Conservation (phyloP, 2,113 vertebrate genomes). For the Percopsis transmontana region DNA sequence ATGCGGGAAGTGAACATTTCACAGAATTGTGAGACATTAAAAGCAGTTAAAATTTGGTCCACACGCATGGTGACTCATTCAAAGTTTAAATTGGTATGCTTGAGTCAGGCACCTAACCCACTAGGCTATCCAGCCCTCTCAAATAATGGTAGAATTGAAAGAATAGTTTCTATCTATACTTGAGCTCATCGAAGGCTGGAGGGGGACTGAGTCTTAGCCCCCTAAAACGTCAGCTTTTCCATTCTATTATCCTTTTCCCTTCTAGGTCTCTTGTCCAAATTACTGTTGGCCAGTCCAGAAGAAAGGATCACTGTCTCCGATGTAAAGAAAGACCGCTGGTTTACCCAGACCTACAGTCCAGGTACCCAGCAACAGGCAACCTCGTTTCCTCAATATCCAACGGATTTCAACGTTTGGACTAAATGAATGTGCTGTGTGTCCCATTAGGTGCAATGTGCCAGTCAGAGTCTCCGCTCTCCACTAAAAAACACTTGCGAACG, state of each 20-base stretch:
- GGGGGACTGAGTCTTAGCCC: too few species aligned
- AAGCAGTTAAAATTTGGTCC: too few species aligned
- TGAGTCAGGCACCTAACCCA: too few species aligned
- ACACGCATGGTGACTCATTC: too few species aligned
- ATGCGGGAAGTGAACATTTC: too few species aligned
- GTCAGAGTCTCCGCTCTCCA: slow-evolving; percentile 21
- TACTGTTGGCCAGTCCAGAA: slow-evolving; percentile 83
- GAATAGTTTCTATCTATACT: too few species aligned
- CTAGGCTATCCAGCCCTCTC: too few species aligned
- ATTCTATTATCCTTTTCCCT: slow-evolving; percentile 2
- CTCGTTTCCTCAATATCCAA: background rate
- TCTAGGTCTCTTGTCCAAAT: slow-evolving; percentile 89
- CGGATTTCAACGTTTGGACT: background rate
- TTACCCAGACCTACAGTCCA: slow-evolving; percentile 64
- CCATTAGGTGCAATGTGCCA: slow-evolving; percentile 50
- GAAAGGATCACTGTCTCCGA: slow-evolving; percentile 82
- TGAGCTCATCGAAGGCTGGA: too few species aligned
- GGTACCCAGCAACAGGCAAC: slow-evolving; percentile 20
- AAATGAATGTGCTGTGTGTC: slow-evolving; percentile 9
- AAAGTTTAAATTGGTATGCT: too few species aligned
- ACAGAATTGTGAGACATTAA: too few species aligned
- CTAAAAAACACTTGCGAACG: slow-evolving; percentile 45
- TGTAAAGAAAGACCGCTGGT: slow-evolving; percentile 93
- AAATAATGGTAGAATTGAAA: too few species aligned
- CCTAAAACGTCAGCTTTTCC: too few species aligned